A percentile compares a stretch with the other conserved stretches of the same genome.
Evolutionary conservation across 2,888 invertebrate species (phyloP).

Genomic region (Catocala sponsa): DNA sequence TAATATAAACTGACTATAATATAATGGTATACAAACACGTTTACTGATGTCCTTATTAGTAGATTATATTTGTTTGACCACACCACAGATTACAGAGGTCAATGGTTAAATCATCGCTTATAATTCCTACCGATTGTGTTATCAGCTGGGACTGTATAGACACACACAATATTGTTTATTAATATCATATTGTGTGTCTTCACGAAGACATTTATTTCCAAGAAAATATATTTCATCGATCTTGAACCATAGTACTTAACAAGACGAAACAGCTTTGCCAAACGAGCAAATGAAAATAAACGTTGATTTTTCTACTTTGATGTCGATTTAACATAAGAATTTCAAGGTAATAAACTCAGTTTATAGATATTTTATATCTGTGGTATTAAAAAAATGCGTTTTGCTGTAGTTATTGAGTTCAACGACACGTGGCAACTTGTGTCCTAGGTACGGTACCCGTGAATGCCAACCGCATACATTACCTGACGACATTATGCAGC

Average conservation of each 20-base stretch:
- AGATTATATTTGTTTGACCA: constrained; percentile 44
- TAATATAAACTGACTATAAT: no score
- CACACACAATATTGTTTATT: constrained; percentile 8
- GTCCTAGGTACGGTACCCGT: constrained; percentile 33
- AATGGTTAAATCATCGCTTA: constrained; percentile 66
- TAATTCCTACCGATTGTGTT: constrained; percentile 60
- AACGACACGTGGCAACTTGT: constrained; percentile 33
- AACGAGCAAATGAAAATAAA: neutral
- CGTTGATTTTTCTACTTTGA: neutral
- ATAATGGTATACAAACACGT: constrained; percentile 17
- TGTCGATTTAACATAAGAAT: constrained; percentile 6
- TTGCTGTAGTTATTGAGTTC: constrained; percentile 23
- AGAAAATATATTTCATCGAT: neutral
- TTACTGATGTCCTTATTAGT: constrained; percentile 32
- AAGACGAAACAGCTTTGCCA: neutral
- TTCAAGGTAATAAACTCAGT: neutral
- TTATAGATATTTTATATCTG: constrained; percentile 8
- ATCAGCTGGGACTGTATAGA: constrained; percentile 44
- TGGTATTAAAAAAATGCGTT: constrained; percentile 11
- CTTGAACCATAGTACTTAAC: neutral
- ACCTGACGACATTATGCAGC: constrained; percentile 72
- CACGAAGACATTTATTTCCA: neutral
- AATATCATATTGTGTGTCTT: constrained; percentile 7
- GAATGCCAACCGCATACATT: constrained; percentile 55
- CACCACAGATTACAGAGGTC: constrained; percentile 59